Evolutionary conservation across 2,113 vertebrate genomes (phyloP).

Genomic region (Marcusenius ussheri): DNA sequence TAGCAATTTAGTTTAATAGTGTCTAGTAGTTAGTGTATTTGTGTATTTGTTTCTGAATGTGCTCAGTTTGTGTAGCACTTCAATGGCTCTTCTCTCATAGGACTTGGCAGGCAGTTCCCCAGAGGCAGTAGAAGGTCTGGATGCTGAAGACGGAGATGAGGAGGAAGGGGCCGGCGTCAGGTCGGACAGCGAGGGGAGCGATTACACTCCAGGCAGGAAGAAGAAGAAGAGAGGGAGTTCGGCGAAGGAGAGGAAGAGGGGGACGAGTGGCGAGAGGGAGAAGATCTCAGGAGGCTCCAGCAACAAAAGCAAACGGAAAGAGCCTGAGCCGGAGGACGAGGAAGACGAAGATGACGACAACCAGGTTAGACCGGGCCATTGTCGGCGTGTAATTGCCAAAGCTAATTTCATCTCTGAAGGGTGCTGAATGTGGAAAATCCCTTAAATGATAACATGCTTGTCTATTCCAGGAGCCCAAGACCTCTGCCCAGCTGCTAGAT

Average conservation of each 20-base stretch:
- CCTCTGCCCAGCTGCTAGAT: slow-evolving; percentile 88
- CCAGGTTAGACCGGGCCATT: slow-evolving; percentile 60
- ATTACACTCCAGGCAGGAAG: slow-evolving; percentile 93
- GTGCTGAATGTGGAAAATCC: not conserved
- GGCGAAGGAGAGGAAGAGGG: slow-evolving; percentile 85
- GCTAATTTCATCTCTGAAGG: not conserved
- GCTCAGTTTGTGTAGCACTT: not conserved
- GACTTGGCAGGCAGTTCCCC: slow-evolving; percentile 85
- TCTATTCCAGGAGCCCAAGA: slow-evolving; percentile 78
- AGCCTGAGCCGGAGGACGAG: slow-evolving; percentile 74
- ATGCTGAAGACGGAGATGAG: slow-evolving; percentile 64
- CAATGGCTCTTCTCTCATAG: slow-evolving; percentile 41
- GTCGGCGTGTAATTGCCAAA: not conserved
- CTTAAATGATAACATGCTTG: not conserved
- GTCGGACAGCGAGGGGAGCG: slow-evolving; percentile 94
- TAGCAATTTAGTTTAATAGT: not conserved
- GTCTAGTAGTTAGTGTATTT: not conserved
- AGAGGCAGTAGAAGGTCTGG: slow-evolving; percentile 62
- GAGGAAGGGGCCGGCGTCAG: slow-evolving; percentile 60
- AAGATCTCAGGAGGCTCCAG: slow-evolving; percentile 15
- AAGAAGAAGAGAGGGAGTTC: slow-evolving; percentile 83
- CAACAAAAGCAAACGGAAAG: slow-evolving; percentile 63
- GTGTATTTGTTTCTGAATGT: not conserved
- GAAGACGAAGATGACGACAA: slow-evolving; percentile 82
- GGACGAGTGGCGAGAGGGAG: slow-evolving; percentile 57